Conservation (phyloP, 2,888 invertebrate genomes). For the Drosophila differens region DNA sequence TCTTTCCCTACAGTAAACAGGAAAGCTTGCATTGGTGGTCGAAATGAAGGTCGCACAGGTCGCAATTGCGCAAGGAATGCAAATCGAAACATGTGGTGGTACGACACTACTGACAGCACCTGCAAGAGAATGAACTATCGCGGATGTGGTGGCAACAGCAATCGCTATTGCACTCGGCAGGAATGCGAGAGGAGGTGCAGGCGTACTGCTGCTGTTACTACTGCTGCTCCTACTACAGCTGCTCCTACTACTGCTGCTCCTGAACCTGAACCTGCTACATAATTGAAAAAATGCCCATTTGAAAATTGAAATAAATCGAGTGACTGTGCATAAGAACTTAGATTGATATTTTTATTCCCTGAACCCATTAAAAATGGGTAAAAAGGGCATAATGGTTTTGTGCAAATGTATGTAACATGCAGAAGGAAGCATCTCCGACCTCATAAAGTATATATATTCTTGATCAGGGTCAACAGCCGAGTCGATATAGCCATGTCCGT, state of each 20-base stretch:
- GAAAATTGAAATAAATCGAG: neutral
- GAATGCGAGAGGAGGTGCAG: neutral
- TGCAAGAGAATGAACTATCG: conserved; percentile 8
- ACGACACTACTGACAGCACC: neutral
- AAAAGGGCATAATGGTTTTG: too few species aligned
- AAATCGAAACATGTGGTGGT: conserved; percentile 38
- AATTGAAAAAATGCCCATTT: neutral
- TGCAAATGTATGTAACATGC: too few species aligned
- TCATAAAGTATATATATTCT: too few species aligned
- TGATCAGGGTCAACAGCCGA: too few species aligned
- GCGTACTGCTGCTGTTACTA: neutral
- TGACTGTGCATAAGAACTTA: too few species aligned
- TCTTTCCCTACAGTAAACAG: neutral
- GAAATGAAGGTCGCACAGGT: neutral
- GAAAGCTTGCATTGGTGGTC: neutral
- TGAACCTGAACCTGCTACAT: neutral
- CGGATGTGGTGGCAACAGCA: conserved; percentile 30
- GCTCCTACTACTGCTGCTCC: neutral
- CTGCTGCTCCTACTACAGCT: neutral
- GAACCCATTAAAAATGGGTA: too few species aligned
- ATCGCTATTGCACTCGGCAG: conserved; percentile 3
- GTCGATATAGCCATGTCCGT: too few species aligned
- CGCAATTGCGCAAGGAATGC: neutral
- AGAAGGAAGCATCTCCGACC: too few species aligned
- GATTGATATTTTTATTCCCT: too few species aligned